These are phyloP conservation scores for Lasiommata megera DNA, from an alignment of 2,888 invertebrate genomes.

Conservation along the genomic window DNA sequence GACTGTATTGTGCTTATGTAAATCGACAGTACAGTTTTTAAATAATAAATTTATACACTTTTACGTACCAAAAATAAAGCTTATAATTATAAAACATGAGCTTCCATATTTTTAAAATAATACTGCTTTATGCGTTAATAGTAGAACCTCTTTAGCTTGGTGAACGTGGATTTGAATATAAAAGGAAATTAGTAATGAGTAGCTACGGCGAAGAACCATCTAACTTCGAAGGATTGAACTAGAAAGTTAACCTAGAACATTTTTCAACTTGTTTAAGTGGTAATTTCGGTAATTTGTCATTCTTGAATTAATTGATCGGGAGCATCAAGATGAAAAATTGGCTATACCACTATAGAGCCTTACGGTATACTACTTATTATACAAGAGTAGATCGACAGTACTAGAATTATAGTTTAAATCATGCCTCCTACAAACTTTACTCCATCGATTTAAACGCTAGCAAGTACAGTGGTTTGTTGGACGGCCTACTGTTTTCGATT, in stretches of 20 bases:
- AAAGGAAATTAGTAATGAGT: not conserved
- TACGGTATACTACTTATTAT: constrained; percentile 67
- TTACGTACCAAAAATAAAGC: too few species aligned
- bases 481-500: constrained; percentile 51
- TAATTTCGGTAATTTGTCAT: constrained; percentile 43
- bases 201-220: constrained; percentile 45
- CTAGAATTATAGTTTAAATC: constrained; percentile 56
- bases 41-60: too few species aligned
- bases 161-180: not conserved
- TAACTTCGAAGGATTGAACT: constrained; percentile 42
- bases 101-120: too few species aligned
- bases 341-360: constrained; percentile 66
- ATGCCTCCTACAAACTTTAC: constrained; percentile 54
- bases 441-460: constrained; percentile 47
- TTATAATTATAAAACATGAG: too few species aligned
- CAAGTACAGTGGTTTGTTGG: constrained; percentile 45
- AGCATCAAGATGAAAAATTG: constrained; percentile 62
- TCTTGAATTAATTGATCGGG: constrained; percentile 47
- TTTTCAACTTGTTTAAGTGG: constrained; percentile 45
- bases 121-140: too few species aligned
- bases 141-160: too few species aligned
- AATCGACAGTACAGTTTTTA: too few species aligned
- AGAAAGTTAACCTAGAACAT: constrained; percentile 54
- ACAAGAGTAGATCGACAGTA: constrained; percentile 71
- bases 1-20: too few species aligned